Evolutionary conservation across 1,140 invertebrate genomes (phyloP), one percentile per base, ranked within the genome.

Genomic region (Mesaphorura yosii): DNA sequence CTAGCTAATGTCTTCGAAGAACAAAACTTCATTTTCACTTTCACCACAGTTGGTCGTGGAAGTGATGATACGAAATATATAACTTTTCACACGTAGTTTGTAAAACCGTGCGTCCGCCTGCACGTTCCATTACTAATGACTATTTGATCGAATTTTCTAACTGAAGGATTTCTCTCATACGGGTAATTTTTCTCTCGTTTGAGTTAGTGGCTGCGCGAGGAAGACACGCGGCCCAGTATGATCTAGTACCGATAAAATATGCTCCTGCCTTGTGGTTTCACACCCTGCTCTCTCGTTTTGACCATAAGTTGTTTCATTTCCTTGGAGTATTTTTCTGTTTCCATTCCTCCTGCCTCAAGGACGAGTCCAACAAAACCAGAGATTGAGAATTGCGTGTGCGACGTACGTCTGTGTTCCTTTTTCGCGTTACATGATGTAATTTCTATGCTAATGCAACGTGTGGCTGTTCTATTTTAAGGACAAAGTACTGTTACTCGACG

Each of bases 361-460:
- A n/a, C n/a, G 31, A 34, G n/a, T n/a, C 31, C 31, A 34, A 10
- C n/a, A 10, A 10, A 34, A 34, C n/a, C 10, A n/a, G 31, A 34
- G 31, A 34, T 10, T 10, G 31, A 34, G 31, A n/a, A n/a, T n/a
- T n/a, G n/a, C n/a, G n/a, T n/a, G n/a, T n/a, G n/a, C n/a, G n/a
- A n/a, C n/a, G n/a, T n/a, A n/a, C n/a, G n/a, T n/a, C n/a, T n/a
- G n/a, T 53, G 54, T 57, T 60, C 55, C 59, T 53, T 54, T 27
- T 42, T 23, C 48, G 55, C 51, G 56, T 53, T 42, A 52, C 60
- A 62, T 51, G 48, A 62, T 55, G 56, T 57, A 62, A 62, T 62
- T 62, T 62, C 60, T 62, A 62, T 62, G 60, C 60, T 62, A 62
- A 62, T 62, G 51, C 28, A 25, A n/a, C n/a, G n/a, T n/a, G n/a